Conservation (phyloP, 64 coral and sea anemone genomes). For the Anthopleura sola region DNA sequence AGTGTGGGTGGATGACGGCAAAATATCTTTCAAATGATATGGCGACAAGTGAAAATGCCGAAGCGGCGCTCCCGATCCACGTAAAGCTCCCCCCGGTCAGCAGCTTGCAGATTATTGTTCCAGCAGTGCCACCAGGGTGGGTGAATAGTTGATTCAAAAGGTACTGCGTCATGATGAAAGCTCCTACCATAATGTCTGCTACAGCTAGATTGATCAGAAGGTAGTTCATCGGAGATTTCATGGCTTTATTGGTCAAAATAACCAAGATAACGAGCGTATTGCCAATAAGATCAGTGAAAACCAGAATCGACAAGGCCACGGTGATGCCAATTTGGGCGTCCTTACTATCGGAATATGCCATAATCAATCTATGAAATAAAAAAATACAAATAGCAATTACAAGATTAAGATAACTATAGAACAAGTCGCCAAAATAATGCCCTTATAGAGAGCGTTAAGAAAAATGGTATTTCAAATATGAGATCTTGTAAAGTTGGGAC, state of each 20-base stretch:
- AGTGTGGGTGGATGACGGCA: not conserved
- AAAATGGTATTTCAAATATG: no score
- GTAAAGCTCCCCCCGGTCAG: not conserved
- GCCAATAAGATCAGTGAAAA: not conserved
- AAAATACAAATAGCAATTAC: not conserved
- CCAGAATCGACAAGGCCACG: not conserved
- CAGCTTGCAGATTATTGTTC: not conserved
- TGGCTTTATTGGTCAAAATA: not conserved
- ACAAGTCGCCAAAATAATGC: no score
- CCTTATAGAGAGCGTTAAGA: no score
- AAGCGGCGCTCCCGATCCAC: not conserved
- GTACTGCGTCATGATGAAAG: not conserved
- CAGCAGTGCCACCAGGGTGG: not conserved
- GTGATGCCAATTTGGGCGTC: not conserved
- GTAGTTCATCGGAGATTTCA: conserved; percentile 18
- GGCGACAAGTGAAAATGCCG: not conserved
- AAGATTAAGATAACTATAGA: no score
- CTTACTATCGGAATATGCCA: not conserved
- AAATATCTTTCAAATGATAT: conserved; percentile 19
- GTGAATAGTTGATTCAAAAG: not conserved
- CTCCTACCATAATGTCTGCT: not conserved
- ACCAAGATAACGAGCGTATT: conserved; percentile 2
- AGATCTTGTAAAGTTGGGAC: no score
- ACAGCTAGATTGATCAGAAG: conserved; percentile 5
- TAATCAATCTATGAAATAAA: not conserved